These are phyloP conservation scores for Desmophyllum pertusum DNA, from an alignment of 92 coral and sea anemone species.

Conservation along the genomic window DNA sequence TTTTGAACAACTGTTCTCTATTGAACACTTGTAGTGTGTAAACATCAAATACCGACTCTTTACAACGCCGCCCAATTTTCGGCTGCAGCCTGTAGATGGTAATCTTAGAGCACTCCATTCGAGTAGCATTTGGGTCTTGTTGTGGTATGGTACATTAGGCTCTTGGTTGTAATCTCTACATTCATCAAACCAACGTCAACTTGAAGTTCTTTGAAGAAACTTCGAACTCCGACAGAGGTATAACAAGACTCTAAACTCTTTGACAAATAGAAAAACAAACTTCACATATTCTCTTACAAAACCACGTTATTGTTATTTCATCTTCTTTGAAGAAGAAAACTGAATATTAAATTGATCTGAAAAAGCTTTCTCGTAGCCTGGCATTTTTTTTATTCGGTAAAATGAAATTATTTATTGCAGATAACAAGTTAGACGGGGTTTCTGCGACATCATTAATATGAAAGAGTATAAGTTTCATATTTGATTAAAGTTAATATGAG, in stretches of 20 bases:
- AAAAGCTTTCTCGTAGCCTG: not conserved
- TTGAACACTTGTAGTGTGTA: slow-evolving; percentile 6
- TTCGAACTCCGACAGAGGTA: slow-evolving; percentile 42
- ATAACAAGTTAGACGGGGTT: slow-evolving; percentile 32
- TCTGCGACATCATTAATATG: slow-evolving; percentile 46
- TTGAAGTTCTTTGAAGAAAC: slow-evolving; percentile 42
- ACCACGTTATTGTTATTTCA: not conserved
- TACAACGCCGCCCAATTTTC: slow-evolving; percentile 17
- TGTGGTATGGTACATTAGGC: slow-evolving; percentile 68
- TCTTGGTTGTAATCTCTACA: slow-evolving; percentile 29
- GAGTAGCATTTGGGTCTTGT: slow-evolving; percentile 37
- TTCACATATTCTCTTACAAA: not conserved
- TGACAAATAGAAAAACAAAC: slow-evolving; percentile 62
- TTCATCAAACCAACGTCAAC: slow-evolving; percentile 39
- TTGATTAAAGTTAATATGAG: slow-evolving; percentile 74
- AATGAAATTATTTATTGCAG: slow-evolving; percentile 12
- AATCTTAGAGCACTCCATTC: slow-evolving; percentile 28
- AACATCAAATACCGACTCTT: slow-evolving; percentile 16
- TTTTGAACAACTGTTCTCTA: slow-evolving; percentile 5
- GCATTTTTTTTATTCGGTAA: not conserved
- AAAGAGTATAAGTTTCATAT: slow-evolving; percentile 71
- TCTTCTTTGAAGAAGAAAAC: not conserved
- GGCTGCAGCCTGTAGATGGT: slow-evolving; percentile 6
- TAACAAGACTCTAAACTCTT: slow-evolving; percentile 72
- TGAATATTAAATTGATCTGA: not conserved